Evolutionary conservation across 2,888 invertebrate species (phyloP).

Genomic region (Panopea generosa): DNA sequence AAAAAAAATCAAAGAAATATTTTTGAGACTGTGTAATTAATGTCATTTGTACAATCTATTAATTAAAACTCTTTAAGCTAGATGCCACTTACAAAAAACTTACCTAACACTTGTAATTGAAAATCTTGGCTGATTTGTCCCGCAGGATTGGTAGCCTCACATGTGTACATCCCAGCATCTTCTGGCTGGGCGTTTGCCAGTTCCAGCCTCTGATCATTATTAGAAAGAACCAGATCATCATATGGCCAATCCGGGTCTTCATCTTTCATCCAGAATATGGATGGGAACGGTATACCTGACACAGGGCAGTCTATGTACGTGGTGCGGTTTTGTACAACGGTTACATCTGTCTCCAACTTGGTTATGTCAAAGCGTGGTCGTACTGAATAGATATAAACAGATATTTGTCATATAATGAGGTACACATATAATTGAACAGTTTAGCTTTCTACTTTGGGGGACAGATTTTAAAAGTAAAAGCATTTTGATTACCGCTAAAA

Average conservation of each 20-base stretch:
- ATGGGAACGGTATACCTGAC: constrained; percentile 84
- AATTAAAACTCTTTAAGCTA: too few relatives aligned
- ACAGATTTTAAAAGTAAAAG: too few relatives aligned
- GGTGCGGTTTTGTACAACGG: constrained; percentile 82
- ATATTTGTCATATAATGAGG: too few relatives aligned
- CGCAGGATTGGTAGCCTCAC: constrained; percentile 86
- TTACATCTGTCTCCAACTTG: constrained; percentile 70
- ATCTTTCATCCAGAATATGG: constrained; percentile 84
- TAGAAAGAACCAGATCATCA: constrained; percentile 75
- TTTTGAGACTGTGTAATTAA: too few relatives aligned
- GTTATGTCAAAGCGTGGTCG: constrained; percentile 77
- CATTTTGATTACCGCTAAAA: too few relatives aligned
- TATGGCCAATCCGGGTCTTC: constrained; percentile 76
- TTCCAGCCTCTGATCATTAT: constrained; percentile 83
- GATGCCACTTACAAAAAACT: constrained; percentile 27
- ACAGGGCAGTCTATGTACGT: constrained; percentile 83
- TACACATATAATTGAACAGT: too few relatives aligned
- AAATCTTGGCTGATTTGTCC: constrained; percentile 82
- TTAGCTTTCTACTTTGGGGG: too few relatives aligned
- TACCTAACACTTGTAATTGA: constrained; percentile 78
- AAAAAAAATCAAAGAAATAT: too few relatives aligned
- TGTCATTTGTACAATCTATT: too few relatives aligned
- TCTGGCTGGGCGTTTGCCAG: constrained; percentile 80
- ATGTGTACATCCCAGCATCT: constrained; percentile 85
- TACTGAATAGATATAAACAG: too few relatives aligned